Evolutionary conservation across 2,797 vertebrate species (phyloP).

Genomic region (Sebastes taczanowskii): DNA sequence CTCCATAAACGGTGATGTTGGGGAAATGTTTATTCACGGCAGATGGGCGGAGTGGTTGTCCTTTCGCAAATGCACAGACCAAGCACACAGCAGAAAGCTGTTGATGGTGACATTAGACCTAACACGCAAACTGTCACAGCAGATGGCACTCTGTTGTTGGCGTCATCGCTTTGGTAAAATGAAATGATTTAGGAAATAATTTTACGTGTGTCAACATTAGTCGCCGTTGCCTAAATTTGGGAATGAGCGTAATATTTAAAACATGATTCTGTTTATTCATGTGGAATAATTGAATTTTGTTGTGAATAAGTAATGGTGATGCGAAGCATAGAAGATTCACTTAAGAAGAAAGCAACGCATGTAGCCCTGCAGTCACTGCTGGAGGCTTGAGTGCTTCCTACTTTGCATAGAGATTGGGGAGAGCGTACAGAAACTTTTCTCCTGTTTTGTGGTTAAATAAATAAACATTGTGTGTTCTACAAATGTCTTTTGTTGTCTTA

Average conservation of each 20-base stretch:
- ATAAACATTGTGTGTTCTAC: neutral
- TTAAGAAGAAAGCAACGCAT: conserved; percentile 26
- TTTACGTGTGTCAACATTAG: conserved; percentile 31
- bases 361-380: conserved; percentile 40
- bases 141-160: conserved; percentile 66
- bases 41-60: conserved; percentile 59
- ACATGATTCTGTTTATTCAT: conserved; percentile 31
- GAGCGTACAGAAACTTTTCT: neutral
- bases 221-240: conserved; percentile 14
- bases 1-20: conserved; percentile 28
- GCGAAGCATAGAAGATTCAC: conserved; percentile 25
- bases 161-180: conserved; percentile 40
- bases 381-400: conserved; percentile 15
- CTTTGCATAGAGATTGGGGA: conserved; percentile 12
- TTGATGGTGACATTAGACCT: conserved; percentile 55
- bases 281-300: conserved; percentile 57
- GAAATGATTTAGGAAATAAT: conserved; percentile 27
- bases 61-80: conserved; percentile 44
- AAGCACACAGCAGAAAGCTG: conserved; percentile 51
- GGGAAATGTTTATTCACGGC: conserved; percentile 57
- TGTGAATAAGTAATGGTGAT: conserved; percentile 53
- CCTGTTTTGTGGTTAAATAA: conserved; percentile 2
- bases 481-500: conserved; percentile 32
- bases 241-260: conserved; percentile 28
- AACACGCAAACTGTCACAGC: conserved; percentile 57